These are phyloP conservation scores for Galbula dea DNA, from an alignment of 2,113 vertebrate genomes.

Conservation along the genomic window DNA sequence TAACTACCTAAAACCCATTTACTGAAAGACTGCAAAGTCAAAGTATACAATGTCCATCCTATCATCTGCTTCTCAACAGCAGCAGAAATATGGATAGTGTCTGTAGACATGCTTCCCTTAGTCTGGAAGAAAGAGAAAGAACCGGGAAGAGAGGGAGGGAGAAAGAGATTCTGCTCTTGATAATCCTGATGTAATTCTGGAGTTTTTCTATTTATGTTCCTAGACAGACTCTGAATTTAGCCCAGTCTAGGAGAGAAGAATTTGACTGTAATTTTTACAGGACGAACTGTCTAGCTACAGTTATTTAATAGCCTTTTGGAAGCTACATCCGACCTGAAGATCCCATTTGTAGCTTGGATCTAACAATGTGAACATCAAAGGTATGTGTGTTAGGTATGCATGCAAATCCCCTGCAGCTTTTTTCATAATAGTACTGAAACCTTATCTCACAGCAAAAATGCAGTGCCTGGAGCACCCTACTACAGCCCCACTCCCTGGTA, in stretches of 20 bases:
- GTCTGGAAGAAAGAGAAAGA: neutral
- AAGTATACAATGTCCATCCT: neutral
- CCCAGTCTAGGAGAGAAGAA: neutral
- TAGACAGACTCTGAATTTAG: neutral
- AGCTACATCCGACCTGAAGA: constrained; percentile 34
- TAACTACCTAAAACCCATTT: neutral
- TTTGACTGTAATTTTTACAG: constrained; percentile 24
- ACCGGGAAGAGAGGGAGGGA: neutral
- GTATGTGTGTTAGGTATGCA: constrained; percentile 52
- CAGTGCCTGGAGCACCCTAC: constrained; percentile 22
- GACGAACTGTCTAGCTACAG: constrained; percentile 49
- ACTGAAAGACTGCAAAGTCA: constrained; percentile 15
- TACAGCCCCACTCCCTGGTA: neutral
- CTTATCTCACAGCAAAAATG: constrained; percentile 63
- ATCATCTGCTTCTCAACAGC: neutral
- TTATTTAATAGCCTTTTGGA: constrained; percentile 50
- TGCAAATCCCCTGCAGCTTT: constrained; percentile 57
- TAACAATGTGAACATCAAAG: constrained; percentile 57
- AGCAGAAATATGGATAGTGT: neutral
- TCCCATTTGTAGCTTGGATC: constrained; percentile 34
- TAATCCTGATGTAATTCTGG: neutral
- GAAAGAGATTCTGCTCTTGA: neutral
- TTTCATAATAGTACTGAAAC: constrained; percentile 66
- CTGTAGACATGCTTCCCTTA: neutral
- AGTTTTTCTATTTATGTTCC: neutral